phyloP scores from a whole-genome alignment of 2,113 vertebrate genomes.

The Glareola pratincola region DNA sequence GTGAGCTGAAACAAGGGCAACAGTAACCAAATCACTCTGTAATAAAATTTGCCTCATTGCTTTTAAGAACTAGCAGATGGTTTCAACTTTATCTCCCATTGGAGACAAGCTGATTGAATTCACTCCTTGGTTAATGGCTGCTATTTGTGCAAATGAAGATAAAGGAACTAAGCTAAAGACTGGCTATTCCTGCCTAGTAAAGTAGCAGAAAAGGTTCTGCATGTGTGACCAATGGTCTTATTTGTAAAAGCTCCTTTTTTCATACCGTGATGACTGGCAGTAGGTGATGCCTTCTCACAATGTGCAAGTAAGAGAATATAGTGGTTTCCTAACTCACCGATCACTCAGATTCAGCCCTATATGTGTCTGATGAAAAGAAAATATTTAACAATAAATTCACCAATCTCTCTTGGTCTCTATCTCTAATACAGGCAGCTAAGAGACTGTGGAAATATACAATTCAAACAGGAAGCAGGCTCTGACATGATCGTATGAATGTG shows the following conservation, averaged over 20 bases:
- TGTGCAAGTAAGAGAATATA: background rate
- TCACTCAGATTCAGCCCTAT: background rate
- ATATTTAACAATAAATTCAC: background rate
- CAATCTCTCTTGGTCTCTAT: background rate
- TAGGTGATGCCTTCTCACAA: background rate
- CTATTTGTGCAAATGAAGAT: conserved; percentile 65
- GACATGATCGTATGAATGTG: background rate
- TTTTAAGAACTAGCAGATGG: conserved; percentile 67
- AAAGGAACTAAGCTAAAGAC: conserved; percentile 32
- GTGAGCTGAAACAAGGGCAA: conserved; percentile 44
- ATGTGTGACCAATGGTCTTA: background rate
- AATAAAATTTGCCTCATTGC: conserved; percentile 68
- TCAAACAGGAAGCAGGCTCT: background rate
- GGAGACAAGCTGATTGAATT: conserved; percentile 65
- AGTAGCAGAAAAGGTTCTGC: background rate
- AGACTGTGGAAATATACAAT: background rate
- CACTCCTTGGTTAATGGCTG: conserved; percentile 43
- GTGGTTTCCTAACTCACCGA: background rate
- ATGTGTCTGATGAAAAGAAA: background rate
- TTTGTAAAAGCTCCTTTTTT: background rate
- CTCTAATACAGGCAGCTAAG: background rate
- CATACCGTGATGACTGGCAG: background rate
- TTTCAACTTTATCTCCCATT: conserved; percentile 64
- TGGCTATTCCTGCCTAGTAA: background rate
- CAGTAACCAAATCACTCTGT: conserved; percentile 49